phyloP scores from a whole-genome alignment of 2,113 vertebrate genomes.

The Balaeniceps rex region DNA sequence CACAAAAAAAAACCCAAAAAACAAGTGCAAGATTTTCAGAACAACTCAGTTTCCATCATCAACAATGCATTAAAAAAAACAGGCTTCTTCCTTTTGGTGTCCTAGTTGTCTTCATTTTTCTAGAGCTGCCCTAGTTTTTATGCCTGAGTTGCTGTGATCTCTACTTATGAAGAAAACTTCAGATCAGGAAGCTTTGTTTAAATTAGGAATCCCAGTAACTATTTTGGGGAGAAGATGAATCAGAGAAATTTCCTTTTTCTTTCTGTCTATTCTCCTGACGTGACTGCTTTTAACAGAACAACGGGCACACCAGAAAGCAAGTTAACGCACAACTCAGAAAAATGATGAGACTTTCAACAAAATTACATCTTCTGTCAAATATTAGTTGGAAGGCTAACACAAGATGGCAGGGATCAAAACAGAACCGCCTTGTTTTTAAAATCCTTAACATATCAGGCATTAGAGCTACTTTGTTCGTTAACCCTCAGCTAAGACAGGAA shows the following conservation, averaged over 20 bases:
- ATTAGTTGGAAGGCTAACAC: neutral
- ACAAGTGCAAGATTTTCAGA: neutral
- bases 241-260: neutral
- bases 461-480: conserved; percentile 7
- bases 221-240: neutral
- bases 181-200: neutral
- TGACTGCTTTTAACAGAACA: neutral
- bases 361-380: neutral
- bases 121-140: neutral
- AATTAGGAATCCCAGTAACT: neutral
- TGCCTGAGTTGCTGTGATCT: neutral
- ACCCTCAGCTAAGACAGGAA: neutral
- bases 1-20: too few species aligned
- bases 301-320: neutral
- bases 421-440: neutral
- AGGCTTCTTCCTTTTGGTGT: neutral
- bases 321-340: neutral
- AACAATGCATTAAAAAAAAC: neutral
- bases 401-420: conserved; percentile 16
- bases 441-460: neutral
- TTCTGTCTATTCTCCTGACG: neutral
- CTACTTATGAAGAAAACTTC: neutral
- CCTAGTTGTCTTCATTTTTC: neutral
- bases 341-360: neutral
- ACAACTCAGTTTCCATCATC: neutral